These are phyloP conservation scores for Apteryx owenii DNA, from an alignment of 2,113 vertebrate genomes.

Conservation along the genomic window DNA sequence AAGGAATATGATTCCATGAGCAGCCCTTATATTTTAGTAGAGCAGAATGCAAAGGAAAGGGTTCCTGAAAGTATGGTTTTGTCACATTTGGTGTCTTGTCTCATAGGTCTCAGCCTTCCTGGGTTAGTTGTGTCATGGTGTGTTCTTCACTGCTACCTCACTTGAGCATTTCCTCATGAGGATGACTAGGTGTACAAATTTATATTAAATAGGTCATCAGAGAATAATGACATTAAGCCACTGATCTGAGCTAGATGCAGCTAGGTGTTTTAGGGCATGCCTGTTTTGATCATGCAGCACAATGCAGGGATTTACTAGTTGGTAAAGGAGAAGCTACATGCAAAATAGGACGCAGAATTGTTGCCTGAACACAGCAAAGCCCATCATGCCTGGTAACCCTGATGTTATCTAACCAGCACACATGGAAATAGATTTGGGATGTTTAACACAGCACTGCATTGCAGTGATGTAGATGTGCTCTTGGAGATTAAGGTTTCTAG, in stretches of 20 bases:
- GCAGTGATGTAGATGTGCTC: neutral
- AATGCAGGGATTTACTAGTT: neutral
- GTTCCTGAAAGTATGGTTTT: neutral
- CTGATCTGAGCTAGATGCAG: neutral
- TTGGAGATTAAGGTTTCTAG: neutral
- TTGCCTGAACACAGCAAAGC: neutral
- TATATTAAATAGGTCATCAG: neutral
- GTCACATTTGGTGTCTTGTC: neutral
- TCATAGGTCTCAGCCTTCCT: neutral
- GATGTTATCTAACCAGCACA: neutral
- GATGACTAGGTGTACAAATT: neutral
- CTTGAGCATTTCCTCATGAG: neutral
- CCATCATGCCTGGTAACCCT: neutral
- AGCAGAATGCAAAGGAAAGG: neutral
- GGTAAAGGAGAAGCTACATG: neutral
- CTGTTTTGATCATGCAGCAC: neutral
- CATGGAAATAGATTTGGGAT: too few species aligned
- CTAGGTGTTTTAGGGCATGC: neutral
- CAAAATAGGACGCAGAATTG: neutral
- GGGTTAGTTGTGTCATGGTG: neutral
- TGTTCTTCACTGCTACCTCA: neutral
- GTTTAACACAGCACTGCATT: neutral
- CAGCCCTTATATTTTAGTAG: neutral
- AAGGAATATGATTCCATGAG: neutral
- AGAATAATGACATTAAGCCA: neutral